Conservation (phyloP, 2,113 vertebrate genomes). For the Pampusana beccarii region DNA sequence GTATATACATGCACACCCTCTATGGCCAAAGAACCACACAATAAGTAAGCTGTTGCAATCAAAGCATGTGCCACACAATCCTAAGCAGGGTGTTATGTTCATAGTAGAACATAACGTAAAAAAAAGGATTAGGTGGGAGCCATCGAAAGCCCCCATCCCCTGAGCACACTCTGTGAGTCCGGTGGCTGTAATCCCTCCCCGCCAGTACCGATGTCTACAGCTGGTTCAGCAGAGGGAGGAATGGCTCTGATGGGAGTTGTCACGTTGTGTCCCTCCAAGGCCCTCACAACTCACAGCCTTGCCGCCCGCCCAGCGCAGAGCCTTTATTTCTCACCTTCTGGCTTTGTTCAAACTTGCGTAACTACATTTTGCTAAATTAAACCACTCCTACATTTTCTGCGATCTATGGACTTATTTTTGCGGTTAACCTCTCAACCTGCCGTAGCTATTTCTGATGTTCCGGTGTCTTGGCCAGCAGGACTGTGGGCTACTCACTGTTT, state of each 20-base stretch:
- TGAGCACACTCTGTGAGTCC: not conserved
- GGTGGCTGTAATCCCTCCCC: not conserved
- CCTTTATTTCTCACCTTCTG: not conserved
- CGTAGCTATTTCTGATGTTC: not conserved
- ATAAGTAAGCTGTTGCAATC: not conserved
- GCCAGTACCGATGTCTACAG: not conserved
- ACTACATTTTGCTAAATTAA: not conserved
- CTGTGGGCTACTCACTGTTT: not conserved
- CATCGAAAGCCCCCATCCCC: not conserved
- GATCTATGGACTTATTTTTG: not conserved
- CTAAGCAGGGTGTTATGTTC: not conserved
- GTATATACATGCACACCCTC: not conserved
- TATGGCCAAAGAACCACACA: not conserved
- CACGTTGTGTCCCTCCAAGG: fast-evolving
- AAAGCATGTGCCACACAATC: not conserved
- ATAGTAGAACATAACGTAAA: not conserved
- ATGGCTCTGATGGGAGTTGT: not conserved
- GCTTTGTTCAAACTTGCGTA: not conserved
- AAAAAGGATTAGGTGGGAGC: not conserved
- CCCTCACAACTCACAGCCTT: not conserved
- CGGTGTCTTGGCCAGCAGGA: not conserved
- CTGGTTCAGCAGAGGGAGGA: not conserved
- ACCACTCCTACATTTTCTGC: not conserved
- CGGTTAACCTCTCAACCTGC: not conserved
- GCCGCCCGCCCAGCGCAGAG: not conserved